Evolutionary conservation across 2,888 invertebrate genomes (phyloP).

Genomic region (Pantelozetes paolii): DNA sequence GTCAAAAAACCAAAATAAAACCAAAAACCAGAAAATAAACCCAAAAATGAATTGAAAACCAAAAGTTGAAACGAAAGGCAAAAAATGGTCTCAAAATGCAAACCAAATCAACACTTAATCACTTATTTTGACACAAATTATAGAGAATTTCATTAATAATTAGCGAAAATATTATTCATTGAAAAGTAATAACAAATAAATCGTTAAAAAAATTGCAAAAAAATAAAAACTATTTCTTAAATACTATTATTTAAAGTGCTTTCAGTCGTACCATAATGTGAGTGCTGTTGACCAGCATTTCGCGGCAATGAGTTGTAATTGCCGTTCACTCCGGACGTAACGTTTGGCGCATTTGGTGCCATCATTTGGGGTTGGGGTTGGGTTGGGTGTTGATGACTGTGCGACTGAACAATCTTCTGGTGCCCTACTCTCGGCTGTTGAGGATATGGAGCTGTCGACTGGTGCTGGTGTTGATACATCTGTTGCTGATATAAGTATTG

Average conservation of each 20-base stretch:
- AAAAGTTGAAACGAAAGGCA: too few species aligned
- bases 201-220: neutral
- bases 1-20: neutral
- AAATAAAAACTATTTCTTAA: neutral
- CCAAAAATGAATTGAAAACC: too few species aligned
- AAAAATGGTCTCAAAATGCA: too few species aligned
- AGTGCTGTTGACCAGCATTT: constrained; percentile 23
- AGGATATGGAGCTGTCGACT: neutral
- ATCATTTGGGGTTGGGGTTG: neutral
- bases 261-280: constrained; percentile 36
- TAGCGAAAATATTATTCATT: neutral
- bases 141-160: neutral
- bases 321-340: neutral
- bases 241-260: neutral
- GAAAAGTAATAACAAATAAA: neutral
- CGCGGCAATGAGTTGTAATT: constrained; percentile 27
- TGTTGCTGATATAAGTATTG: constrained; percentile 24
- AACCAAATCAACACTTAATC: too few species aligned
- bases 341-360: neutral
- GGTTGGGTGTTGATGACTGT: constrained; percentile 32
- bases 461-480: constrained; percentile 12
- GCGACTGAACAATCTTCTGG: neutral
- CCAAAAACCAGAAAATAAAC: neutral
- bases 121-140: too few species aligned
- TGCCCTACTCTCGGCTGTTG: neutral